Conservation (phyloP, 1,140 invertebrate species). For the Dreissena polymorpha region DNA sequence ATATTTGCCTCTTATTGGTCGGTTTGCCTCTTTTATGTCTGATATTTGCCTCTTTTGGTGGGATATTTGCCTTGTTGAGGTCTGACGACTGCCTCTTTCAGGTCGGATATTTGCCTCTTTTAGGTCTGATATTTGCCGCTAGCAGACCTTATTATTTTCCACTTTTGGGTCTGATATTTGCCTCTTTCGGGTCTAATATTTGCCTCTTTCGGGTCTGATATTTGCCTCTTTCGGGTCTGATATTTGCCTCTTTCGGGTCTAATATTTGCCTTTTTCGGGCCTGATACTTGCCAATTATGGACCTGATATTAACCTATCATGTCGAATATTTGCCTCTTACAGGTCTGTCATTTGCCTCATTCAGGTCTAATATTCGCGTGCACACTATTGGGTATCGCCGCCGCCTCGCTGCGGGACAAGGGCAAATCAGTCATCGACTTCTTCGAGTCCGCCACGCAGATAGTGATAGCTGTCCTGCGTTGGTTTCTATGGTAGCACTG, state of each 20-base stretch:
- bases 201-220: too few relatives aligned
- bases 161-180: too few relatives aligned
- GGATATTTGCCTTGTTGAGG: neutral
- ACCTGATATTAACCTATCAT: too few relatives aligned
- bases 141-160: too few relatives aligned
- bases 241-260: too few relatives aligned
- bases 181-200: too few relatives aligned
- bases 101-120: too few relatives aligned
- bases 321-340: neutral
- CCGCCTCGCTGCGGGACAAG: conserved; percentile 90
- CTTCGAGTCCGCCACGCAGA: conserved; percentile 47
- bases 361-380: conserved; percentile 58
- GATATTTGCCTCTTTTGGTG: neutral
- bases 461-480: conserved; percentile 48
- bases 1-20: too few relatives aligned
- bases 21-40: too few relatives aligned
- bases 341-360: conserved; percentile 56
- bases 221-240: too few relatives aligned
- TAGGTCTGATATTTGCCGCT: too few relatives aligned
- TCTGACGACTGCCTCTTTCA: too few relatives aligned
- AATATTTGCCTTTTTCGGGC: neutral
- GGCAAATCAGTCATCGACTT: conserved; percentile 55
- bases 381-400: conserved; percentile 81
- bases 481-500: conserved; percentile 53
- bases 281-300: neutral